These are phyloP conservation scores for Entomobrya multifasciata DNA, from an alignment of 2,888 invertebrate genomes.

Conservation along the genomic window DNA sequence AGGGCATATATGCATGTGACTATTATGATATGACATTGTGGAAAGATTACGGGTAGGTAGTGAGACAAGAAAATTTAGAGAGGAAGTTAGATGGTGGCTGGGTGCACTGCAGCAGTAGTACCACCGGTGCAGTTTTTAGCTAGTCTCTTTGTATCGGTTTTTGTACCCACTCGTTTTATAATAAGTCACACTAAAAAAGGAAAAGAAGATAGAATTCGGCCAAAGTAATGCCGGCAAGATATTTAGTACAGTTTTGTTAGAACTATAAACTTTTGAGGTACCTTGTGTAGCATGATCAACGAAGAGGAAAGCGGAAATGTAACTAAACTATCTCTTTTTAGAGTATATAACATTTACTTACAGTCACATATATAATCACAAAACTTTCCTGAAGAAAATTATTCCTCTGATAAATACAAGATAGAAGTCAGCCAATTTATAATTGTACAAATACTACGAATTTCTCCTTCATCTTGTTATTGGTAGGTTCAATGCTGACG, in stretches of 20 bases:
- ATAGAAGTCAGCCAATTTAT: constrained; percentile 44
- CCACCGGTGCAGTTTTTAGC: constrained; percentile 25
- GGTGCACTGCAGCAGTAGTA: neutral
- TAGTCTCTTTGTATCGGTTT: neutral
- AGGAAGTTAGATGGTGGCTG: neutral
- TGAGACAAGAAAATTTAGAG: neutral
- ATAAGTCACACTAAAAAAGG: neutral
- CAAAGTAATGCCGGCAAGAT: neutral
- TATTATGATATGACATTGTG: neutral
- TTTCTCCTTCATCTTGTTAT: too few species aligned
- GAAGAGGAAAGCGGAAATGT: constrained; percentile 30
- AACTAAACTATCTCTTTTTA: too few species aligned
- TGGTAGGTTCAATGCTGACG: neutral
- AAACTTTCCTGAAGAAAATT: neutral
- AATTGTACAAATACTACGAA: constrained; percentile 34
- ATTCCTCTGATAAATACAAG: neutral
- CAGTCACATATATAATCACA: neutral
- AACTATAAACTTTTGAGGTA: neutral
- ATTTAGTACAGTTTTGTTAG: neutral
- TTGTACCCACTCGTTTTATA: neutral
- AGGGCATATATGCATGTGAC: neutral
- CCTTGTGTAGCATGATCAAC: neutral
- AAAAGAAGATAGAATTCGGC: neutral
- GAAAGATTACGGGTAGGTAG: neutral
- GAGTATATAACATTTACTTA: too few species aligned